These are phyloP conservation scores for Mola mola DNA, from an alignment of 2,113 vertebrate species.

Conservation along the genomic window DNA sequence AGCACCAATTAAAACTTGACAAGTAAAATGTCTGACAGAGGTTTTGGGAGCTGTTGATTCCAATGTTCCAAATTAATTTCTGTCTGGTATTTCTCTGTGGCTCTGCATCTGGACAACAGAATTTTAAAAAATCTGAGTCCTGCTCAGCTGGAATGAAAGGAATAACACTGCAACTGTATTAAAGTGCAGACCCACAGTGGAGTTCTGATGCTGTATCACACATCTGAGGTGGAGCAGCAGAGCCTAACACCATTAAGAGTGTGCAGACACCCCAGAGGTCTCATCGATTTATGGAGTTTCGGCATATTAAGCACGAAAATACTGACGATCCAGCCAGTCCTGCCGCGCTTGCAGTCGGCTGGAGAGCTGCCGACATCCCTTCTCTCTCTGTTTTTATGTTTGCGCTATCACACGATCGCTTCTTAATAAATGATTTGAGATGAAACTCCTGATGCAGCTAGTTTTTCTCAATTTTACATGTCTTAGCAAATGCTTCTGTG, in stretches of 20 bases:
- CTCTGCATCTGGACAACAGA: neutral
- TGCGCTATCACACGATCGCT: no score
- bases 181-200: no score
- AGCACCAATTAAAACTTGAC: no score
- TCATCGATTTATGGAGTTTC: neutral
- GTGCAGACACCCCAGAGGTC: neutral
- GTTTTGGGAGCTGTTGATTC: no score
- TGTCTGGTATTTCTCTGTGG: neutral
- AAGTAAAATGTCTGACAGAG: no score
- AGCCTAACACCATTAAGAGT: no score
- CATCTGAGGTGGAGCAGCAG: no score
- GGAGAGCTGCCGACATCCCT: neutral
- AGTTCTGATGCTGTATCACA: no score
- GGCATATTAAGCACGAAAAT: neutral
- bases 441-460: no score
- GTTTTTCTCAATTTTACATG: neutral
- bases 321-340: neutral
- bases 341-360: no score
- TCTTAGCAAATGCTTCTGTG: neutral
- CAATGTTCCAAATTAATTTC: no score
- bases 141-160: constrained; percentile 14
- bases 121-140: neutral
- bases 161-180: neutral
- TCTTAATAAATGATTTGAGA: no score
- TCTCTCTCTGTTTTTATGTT: neutral